These are phyloP conservation scores for Microtus richardsoni DNA, from an alignment of 2,113 vertebrate species.

Conservation along the genomic window DNA sequence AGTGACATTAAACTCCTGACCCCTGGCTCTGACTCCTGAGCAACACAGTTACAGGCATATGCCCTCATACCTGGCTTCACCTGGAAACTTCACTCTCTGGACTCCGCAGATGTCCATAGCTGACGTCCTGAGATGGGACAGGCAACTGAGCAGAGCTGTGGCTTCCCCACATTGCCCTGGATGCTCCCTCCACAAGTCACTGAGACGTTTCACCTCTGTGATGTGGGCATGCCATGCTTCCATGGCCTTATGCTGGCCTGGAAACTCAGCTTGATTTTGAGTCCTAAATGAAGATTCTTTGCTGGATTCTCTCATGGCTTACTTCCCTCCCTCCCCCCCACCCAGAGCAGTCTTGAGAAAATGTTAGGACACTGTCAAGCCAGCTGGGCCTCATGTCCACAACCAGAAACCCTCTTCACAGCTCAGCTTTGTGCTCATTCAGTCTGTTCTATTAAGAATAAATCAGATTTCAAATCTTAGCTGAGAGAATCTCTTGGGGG, in stretches of 20 bases:
- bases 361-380: not conserved
- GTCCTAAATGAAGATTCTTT: not conserved
- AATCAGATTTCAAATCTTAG: not conserved
- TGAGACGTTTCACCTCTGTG: not conserved
- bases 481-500: too few relatives aligned
- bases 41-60: not conserved
- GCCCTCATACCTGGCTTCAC: not conserved
- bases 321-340: not conserved
- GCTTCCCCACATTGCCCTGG: not conserved
- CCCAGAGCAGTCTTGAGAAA: not conserved
- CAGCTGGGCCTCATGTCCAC: not conserved
- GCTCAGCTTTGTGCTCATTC: not conserved
- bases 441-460: not conserved
- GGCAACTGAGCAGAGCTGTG: not conserved
- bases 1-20: not conserved
- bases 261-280: not conserved
- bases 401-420: not conserved
- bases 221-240: not conserved
- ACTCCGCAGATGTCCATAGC: not conserved
- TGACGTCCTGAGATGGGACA: not conserved
- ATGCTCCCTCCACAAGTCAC: not conserved
- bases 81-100: not conserved
- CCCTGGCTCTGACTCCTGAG: too few relatives aligned
- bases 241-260: not conserved
- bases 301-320: not conserved